Percentiles rank a stretch among this genome's conserved stretches.
Conservation (phyloP, 2,888 invertebrate genomes). For the Chloroclystis v-ata region DNA sequence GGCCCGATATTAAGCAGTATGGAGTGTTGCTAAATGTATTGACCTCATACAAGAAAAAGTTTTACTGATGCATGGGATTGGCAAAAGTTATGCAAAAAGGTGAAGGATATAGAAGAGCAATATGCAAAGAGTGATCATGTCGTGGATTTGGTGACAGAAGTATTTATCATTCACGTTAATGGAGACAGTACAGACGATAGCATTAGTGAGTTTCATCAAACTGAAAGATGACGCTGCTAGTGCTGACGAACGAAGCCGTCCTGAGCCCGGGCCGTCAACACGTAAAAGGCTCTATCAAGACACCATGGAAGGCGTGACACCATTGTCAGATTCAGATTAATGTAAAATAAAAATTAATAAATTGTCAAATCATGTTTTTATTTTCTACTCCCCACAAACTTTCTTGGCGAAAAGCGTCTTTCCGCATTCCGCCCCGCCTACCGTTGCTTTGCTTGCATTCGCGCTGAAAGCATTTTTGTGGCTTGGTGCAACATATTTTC, state of each 20-base stretch:
- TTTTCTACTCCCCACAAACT: background rate
- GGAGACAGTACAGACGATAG: conserved; percentile 5
- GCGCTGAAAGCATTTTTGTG: too few species aligned
- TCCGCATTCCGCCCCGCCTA: too few species aligned
- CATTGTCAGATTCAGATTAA: conserved; percentile 7
- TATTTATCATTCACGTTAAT: conserved; percentile 13
- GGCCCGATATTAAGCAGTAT: conserved; percentile 9
- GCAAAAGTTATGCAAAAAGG: conserved; percentile 23
- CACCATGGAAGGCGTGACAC: conserved; percentile 9
- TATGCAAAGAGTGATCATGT: conserved; percentile 12
- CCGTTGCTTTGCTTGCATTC: too few species aligned
- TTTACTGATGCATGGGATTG: conserved; percentile 22
- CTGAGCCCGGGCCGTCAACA: conserved; percentile 4
- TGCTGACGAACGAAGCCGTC: conserved; percentile 4
- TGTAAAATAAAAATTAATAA: background rate
- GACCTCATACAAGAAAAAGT: conserved; percentile 27
- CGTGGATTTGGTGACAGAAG: conserved; percentile 16
- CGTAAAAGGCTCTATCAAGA: conserved; percentile 8
- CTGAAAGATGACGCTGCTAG: conserved; percentile 4
- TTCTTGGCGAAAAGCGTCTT: too few species aligned
- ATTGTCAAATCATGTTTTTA: background rate
- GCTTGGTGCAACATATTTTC: too few species aligned
- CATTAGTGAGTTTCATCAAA: conserved; percentile 1
- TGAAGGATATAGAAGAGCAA: conserved; percentile 20
- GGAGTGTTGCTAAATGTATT: conserved; percentile 8